Evolutionary conservation across 2,888 invertebrate genomes (phyloP).

Genomic region (Thyatira batis): DNA sequence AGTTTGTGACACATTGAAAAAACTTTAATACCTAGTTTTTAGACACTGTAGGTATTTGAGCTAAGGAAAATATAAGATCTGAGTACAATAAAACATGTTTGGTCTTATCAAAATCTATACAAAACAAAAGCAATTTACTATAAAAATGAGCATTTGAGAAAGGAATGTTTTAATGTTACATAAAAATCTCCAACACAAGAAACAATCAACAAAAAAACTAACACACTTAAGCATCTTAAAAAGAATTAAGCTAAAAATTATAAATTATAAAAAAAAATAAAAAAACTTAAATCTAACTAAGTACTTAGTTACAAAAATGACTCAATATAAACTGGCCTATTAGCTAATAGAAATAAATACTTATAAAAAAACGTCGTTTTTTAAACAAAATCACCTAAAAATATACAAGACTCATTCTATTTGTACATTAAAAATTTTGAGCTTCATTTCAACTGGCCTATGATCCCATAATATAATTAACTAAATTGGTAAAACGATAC

Average conservation of each 20-base stretch:
- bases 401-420: constrained; percentile 55
- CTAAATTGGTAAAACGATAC: constrained; percentile 61
- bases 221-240: constrained; percentile 50
- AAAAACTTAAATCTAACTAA: constrained; percentile 24
- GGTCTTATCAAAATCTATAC: constrained; percentile 3
- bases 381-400: constrained; percentile 42
- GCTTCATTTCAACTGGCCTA: constrained; percentile 75
- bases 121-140: constrained; percentile 20
- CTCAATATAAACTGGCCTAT: constrained; percentile 77
- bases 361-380: constrained; percentile 43
- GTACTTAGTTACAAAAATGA: constrained; percentile 56
- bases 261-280: constrained; percentile 43
- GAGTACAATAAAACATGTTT: neutral
- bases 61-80: neutral
- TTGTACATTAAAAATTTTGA: constrained; percentile 78
- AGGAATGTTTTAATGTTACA: constrained; percentile 61
- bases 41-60: neutral
- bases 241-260: constrained; percentile 39
- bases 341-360: constrained; percentile 73
- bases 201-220: constrained; percentile 65
- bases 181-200: constrained; percentile 72
- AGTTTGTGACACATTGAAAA: too few species aligned
- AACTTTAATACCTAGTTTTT: neutral
- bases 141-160: constrained; percentile 46
- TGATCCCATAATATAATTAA: constrained; percentile 62